Base-by-base conservation (phyloP, 2,113 vertebrate genomes). In the Sphyrna mokarran region DNA sequence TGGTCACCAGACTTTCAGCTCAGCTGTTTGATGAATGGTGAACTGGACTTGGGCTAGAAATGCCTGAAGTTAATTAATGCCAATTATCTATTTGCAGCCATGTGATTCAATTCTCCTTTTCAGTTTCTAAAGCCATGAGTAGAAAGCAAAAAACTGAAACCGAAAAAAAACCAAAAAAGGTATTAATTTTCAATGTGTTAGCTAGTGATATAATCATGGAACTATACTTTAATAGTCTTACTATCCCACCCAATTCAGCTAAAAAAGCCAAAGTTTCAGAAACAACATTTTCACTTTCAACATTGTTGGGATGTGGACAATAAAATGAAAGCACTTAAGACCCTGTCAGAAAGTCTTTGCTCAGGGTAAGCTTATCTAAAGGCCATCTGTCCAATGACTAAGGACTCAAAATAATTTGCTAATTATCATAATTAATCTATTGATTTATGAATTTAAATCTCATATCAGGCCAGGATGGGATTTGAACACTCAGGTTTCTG, bases 1-100 rank as follows among this genome's bases (percentile, higher is more conserved):
- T 97, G 96, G 97, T 98, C 97, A 98, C 97, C 98, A 98, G 98
- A 97, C 97, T 96, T 96, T 96, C 96, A 97, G 96, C 96, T 78
- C 96, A 70, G 69, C 40, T 48, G 26, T 33, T 72, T 95, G 43
- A 29, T 48, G 94, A 95, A 72, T 54, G 40, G 40, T 48, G 43
- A 43, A 16, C 20, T 14, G 8, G 43, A 54, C 14, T 70, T 29
- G 33, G 11, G 94, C 94, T 13, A 95, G 43, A 29, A 43, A 95
- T 16, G 14, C 94, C 68, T 29, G 91, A 68, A 29, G 23, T 29
- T 54, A 94, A 94, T 94, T 69, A 68, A 70, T 69, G 10, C 26
- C 43, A 4, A 26, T 70, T 29, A 72, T 43, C 40, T 29, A 5
- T 43, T 26, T 29, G 40, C 10, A 95, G 69, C 63, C 63, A 40